phyloP scores from a whole-genome alignment of 2,888 invertebrate species.

The Ectropis crepuscularia region DNA sequence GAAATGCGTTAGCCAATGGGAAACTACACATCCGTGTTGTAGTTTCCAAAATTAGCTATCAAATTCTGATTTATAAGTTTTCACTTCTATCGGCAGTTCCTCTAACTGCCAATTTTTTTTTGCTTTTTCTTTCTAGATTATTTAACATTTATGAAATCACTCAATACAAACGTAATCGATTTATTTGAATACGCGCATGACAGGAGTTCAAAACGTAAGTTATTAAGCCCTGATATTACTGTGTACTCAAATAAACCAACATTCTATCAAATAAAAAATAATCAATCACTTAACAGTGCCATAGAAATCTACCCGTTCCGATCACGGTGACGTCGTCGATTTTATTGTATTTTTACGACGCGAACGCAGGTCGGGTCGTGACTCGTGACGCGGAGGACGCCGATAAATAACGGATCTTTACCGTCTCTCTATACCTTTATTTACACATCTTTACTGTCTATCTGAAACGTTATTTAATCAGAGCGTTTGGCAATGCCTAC shows the following conservation, averaged over 20 bases:
- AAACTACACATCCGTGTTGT: too few relatives aligned
- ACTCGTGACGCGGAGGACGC: conserved; percentile 19
- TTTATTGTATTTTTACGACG: conserved; percentile 42
- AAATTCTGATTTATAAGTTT: too few relatives aligned
- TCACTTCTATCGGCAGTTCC: too few relatives aligned
- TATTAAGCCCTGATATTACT: too few relatives aligned
- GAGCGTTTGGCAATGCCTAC: background rate
- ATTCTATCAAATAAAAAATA: background rate
- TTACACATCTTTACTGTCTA: conserved; percentile 27
- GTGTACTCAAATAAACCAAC: background rate
- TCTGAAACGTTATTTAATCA: conserved; percentile 17
- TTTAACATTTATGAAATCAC: too few relatives aligned
- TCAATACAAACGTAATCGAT: too few relatives aligned
- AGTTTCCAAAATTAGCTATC: too few relatives aligned
- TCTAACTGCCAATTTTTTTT: too few relatives aligned
- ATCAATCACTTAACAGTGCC: conserved; percentile 3
- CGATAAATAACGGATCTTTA: conserved; percentile 34
- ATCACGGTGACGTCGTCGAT: conserved; percentile 23
- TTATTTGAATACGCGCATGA: too few relatives aligned
- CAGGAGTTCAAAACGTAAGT: too few relatives aligned
- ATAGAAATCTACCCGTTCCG: conserved; percentile 30
- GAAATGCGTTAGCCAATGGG: too few relatives aligned
- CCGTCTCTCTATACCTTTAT: conserved; percentile 17
- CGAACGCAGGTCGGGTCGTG: conserved; percentile 34
- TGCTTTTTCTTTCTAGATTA: too few relatives aligned